Evolutionary conservation across 2,888 invertebrate species (phyloP), one percentile per base, ranked within the genome.

Genomic region (Netelia fuscicornis): DNA sequence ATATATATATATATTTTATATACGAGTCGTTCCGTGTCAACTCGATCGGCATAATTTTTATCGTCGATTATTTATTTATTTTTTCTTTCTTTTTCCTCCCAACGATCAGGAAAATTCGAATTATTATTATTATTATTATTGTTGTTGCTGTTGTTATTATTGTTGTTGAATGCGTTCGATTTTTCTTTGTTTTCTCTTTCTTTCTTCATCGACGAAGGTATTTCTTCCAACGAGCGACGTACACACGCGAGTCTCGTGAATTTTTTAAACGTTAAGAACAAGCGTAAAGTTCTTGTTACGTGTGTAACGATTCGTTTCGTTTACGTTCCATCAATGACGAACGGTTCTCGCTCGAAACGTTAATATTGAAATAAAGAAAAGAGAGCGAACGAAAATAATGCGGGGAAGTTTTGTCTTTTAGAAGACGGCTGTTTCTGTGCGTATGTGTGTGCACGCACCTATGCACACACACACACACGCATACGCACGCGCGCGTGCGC

Each of bases 11-110:
- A 48, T 20, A 60, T 30, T 3, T 30, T 30, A 3, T 70, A 23
- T 42, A 76, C n/a, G 42, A 54, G 86, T 78, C 81, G 85, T 88
- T 84, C 74, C n/a, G 68, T 48, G 81, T 77, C n/a, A 25, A 62
- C 52, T 77, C 67, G 54, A 48, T 67, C 13, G 17, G 5, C 6
- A 30, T 30, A 3, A 30, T 30, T 30, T 30, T 30, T 30, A 30
- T 30, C 6, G 30, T 5, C 2, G 13, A 54, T 52, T 5, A 44
- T 67, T 8, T 10, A 44, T 0, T 20, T 42, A n/a, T 65, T 6
- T n/a, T 56, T 23, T 6, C 8, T 48, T 62, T 62, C 13, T 52
- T 13, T n/a, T 42, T 20, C 6, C 37, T 30, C 37, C 58, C 58
- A n/a, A 0, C n/a, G 23, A 65, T 5, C 23, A 6, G 10, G 65